These are phyloP conservation scores for Planococcus citri DNA, from an alignment of 1,140 invertebrate genomes.

Conservation along the genomic window DNA sequence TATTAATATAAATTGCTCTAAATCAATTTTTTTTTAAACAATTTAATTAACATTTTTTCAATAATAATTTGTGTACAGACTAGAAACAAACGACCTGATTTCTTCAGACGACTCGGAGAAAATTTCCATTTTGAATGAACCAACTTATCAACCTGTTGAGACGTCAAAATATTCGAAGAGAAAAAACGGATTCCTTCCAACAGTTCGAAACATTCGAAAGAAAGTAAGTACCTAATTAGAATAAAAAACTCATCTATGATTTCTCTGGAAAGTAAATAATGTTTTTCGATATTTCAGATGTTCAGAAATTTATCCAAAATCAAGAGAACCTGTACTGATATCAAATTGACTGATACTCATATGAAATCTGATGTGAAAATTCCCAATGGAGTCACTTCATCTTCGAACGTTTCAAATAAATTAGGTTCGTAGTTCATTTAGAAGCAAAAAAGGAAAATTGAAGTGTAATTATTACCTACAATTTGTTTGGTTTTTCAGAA, in stretches of 20 bases:
- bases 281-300: background rate
- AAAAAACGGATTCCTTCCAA: background rate
- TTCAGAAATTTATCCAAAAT: background rate
- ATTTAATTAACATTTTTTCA: too few relatives aligned
- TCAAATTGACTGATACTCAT: background rate
- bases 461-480: too few relatives aligned
- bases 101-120: background rate
- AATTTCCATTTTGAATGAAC: background rate
- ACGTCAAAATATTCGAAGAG: background rate
- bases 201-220: background rate
- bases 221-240: background rate
- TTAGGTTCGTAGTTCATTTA: too few relatives aligned
- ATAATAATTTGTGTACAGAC: too few relatives aligned
- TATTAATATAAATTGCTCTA: too few relatives aligned
- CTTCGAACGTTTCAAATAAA: background rate
- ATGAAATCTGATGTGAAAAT: background rate
- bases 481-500: too few relatives aligned
- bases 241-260: background rate
- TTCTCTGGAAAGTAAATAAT: background rate
- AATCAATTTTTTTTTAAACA: too few relatives aligned
- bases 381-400: background rate
- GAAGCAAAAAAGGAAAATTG: too few relatives aligned
- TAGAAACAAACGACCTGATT: too few relatives aligned
- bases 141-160: background rate
- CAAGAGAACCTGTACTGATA: background rate